Percentiles rank a stretch among this genome's conserved stretches.
phyloP scores from a whole-genome alignment of 1,140 invertebrate genomes.

The Trissolcus basalis region DNA sequence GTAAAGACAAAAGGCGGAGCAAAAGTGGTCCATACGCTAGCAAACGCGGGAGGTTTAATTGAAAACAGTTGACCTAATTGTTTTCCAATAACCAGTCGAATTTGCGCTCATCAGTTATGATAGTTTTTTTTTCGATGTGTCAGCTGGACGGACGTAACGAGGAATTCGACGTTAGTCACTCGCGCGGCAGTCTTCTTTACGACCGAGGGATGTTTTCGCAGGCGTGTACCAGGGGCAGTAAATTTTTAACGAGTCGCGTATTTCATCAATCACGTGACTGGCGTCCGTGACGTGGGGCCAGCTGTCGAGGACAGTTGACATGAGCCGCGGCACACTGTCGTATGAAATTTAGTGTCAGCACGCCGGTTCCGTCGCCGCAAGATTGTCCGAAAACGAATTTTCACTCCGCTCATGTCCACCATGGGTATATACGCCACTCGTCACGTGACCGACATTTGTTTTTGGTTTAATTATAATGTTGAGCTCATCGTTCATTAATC shows the following conservation, averaged over 20 bases:
- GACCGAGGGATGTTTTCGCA: conserved; percentile 22
- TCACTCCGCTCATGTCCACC: too few relatives aligned
- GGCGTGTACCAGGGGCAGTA: conserved; percentile 18
- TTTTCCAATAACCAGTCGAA: conserved; percentile 39
- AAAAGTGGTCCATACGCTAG: background rate
- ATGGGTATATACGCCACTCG: background rate
- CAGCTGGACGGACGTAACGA: conserved; percentile 19
- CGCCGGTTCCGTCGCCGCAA: conserved; percentile 42
- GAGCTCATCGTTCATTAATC: too few relatives aligned
- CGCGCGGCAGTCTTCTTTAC: conserved; percentile 23
- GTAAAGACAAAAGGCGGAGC: conserved; percentile 4
- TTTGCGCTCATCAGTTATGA: conserved; percentile 28
- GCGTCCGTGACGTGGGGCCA: conserved; percentile 31
- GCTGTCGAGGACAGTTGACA: conserved; percentile 55
- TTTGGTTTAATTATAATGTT: background rate
- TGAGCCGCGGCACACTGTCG: conserved; percentile 33
- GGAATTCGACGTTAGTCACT: conserved; percentile 11
- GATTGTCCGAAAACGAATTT: conserved; percentile 53
- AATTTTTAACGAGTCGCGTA: conserved; percentile 54
- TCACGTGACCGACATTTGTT: background rate
- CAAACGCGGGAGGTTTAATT: conserved; percentile 19
- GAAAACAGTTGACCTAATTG: conserved; percentile 30
- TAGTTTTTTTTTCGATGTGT: conserved; percentile 7
- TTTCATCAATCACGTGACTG: conserved; percentile 56
- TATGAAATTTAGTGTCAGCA: conserved; percentile 52